A percentile compares a stretch with the other conserved stretches of the same genome.
Evolutionary conservation across 2,797 vertebrate species (phyloP).

Genomic region (Pantherophis vulpinus): DNA sequence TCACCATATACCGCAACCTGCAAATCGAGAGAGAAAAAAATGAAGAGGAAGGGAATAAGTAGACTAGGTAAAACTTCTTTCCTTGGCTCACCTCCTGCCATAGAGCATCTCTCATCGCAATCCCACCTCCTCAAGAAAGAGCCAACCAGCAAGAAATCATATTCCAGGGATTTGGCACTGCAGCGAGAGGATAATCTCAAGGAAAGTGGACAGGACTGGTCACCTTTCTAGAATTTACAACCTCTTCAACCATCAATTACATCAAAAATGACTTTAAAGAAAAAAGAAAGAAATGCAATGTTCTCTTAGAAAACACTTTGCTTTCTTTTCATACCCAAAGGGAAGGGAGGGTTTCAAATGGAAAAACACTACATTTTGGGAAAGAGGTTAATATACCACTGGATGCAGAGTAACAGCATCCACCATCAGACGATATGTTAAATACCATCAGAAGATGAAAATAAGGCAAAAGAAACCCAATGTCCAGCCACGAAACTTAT

Average conservation of each 20-base stretch:
- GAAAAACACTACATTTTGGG: not conserved
- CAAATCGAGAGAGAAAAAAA: not conserved
- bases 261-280: not conserved
- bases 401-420: not conserved
- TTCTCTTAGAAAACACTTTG: not conserved
- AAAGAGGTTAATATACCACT: not conserved
- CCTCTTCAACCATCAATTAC: not conserved
- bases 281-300: not conserved
- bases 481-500: not conserved
- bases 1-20: slow-evolving; percentile 86
- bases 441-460: not conserved
- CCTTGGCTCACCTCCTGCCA: not conserved
- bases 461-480: not conserved
- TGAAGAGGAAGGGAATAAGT: not conserved
- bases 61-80: not conserved
- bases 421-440: no score
- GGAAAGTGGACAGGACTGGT: not conserved
- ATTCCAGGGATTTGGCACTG: not conserved
- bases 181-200: not conserved
- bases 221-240: not conserved
- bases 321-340: not conserved
- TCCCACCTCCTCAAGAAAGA: not conserved
- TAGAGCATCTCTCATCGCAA: not conserved
- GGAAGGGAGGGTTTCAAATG: not conserved
- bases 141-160: not conserved